phyloP scores from a whole-genome alignment of 2,888 invertebrate genomes.

The Dendrolimus houi region DNA sequence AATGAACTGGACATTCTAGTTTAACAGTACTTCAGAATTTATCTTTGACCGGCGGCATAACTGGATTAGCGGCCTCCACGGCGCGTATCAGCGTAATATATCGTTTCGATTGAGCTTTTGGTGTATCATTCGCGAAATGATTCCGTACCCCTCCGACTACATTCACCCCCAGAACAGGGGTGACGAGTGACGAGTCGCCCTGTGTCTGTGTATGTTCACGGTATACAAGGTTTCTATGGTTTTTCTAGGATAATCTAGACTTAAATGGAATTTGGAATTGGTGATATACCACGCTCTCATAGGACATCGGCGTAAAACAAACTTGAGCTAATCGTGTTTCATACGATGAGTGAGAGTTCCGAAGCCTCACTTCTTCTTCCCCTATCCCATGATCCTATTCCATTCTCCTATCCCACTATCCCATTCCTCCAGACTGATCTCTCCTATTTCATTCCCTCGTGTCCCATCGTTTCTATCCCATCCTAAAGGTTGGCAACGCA shows the following conservation, averaged over 20 bases:
- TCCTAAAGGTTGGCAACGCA: too few relatives aligned
- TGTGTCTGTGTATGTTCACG: constrained; percentile 13
- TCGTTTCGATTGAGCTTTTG: constrained; percentile 70
- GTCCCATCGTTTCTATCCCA: too few relatives aligned
- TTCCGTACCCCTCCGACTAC: constrained; percentile 22
- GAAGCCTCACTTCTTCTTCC: too few relatives aligned
- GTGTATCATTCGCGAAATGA: constrained; percentile 63
- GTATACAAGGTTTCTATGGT: neutral
- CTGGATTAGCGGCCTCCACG: constrained; percentile 61
- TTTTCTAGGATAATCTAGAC: neutral
- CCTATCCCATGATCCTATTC: too few relatives aligned
- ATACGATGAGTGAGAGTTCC: too few relatives aligned
- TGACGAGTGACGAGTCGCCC: constrained; percentile 22
- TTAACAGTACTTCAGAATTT: constrained; percentile 1
- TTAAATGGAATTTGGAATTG: neutral
- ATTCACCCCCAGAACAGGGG: constrained; percentile 27
- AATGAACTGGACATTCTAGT: neutral
- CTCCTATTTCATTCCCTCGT: too few relatives aligned
- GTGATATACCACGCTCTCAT: too few relatives aligned
- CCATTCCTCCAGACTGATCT: too few relatives aligned
- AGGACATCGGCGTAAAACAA: too few relatives aligned
- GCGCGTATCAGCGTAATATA: constrained; percentile 60
- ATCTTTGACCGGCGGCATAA: constrained; percentile 47
- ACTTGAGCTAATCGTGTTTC: too few relatives aligned
- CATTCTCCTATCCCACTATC: too few relatives aligned